Base-by-base conservation (phyloP, 2,113 vertebrate genomes). In the Monopterus albus region DNA sequence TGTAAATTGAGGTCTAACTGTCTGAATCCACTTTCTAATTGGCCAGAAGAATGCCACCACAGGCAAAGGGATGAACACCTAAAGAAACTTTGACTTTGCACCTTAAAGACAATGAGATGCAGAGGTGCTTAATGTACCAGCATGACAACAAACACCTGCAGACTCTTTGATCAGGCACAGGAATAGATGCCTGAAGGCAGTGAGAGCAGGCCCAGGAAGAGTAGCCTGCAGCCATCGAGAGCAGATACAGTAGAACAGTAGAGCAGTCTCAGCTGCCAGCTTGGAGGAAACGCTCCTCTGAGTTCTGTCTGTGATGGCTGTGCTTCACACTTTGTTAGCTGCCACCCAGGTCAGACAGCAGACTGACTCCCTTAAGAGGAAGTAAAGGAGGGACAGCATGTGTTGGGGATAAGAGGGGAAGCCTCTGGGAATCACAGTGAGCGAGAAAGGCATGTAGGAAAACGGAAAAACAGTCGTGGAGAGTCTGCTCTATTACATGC, bases 121-220 rank as follows among this genome's bases (percentile, higher is more conserved):
- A 60, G 46, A 17, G n/a, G 68, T 39, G 65, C 53, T 62, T 40
- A 63, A 63, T 64, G 78, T 80, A 79, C 65, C 81, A 84, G 81
- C 79, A 14, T 72, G 67, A 86, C 71, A 86, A 88, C 87, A 90
- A 85, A 86, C 66, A 61, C 82, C 81, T 68, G 83, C 78, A 79
- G 88, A 73, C 75, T 86, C 73, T 91, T 89, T 90, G 87, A 90
- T 91, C 85, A 49, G 72, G 51, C 78, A 50, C 78, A 70, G 83
- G 75, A 78, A 71, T 75, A 76, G 78, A 79, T 53, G 87, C 82
- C 84, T 69, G 61, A 79, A 86, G 86, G 86, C 82, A 75, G 51
- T 33, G 71, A 72, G 79, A 82, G 45, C 46, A 13, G 43, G 75
- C 78, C 63, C 76, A 78, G 72, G 67, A 68, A 86, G 40, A 73